phyloP scores from a whole-genome alignment of 2,797 vertebrate genomes.

The Pseudomugil tenellus region DNA sequence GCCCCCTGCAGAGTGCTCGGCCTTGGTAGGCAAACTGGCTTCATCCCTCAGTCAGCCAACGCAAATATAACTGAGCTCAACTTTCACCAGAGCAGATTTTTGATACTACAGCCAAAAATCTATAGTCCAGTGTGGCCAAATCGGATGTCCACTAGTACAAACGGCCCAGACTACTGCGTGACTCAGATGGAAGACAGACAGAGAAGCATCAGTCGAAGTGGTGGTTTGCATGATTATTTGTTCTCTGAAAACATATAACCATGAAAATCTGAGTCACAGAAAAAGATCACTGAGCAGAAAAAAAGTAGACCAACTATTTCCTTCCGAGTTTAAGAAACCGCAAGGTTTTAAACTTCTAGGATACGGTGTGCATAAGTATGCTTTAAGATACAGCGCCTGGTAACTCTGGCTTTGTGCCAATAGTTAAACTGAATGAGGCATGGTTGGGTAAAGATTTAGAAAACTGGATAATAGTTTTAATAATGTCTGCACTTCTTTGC shows the following conservation, averaged over 20 bases:
- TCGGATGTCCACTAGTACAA: slow-evolving; percentile 55
- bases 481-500: slow-evolving; percentile 5
- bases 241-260: slow-evolving; percentile 5
- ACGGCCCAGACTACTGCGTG: slow-evolving; percentile 44
- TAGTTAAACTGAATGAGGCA: slow-evolving; percentile 30
- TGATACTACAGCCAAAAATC: slow-evolving; percentile 53
- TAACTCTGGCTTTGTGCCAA: slow-evolving; percentile 43
- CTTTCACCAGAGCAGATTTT: slow-evolving; percentile 35
- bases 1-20: slow-evolving; percentile 72
- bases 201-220: slow-evolving; percentile 26
- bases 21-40: slow-evolving; percentile 76
- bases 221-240: slow-evolving; percentile 20
- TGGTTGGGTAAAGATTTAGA: slow-evolving; percentile 28
- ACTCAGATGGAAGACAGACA: slow-evolving; percentile 38
- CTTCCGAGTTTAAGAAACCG: slow-evolving; percentile 51
- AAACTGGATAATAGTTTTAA: slow-evolving; percentile 25
- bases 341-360: slow-evolving; percentile 50
- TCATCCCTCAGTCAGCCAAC: slow-evolving; percentile 77
- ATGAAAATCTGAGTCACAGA: slow-evolving; percentile 8
- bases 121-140: slow-evolving; percentile 52
- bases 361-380: slow-evolving; percentile 19
- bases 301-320: slow-evolving; percentile 29
- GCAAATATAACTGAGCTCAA: slow-evolving; percentile 69
- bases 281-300: slow-evolving; percentile 9
- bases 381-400: slow-evolving; percentile 42